phyloP scores from a whole-genome alignment of 2,888 invertebrate genomes.

The Diplolepis rosae region DNA sequence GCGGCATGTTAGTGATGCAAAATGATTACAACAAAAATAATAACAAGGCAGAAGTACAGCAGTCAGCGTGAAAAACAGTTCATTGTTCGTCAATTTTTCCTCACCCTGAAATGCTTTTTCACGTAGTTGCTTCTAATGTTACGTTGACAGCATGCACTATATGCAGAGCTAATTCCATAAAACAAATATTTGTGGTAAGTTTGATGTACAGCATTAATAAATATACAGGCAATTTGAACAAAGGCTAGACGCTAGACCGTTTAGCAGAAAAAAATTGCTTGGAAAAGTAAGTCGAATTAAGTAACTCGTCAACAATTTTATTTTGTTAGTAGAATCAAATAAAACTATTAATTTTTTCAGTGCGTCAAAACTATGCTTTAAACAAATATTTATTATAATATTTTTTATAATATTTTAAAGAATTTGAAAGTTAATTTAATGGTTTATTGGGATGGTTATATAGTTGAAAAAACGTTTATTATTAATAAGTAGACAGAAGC shows the following conservation, averaged over 20 bases:
- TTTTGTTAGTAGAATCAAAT: background rate
- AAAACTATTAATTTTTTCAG: background rate
- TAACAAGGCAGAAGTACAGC: slow-evolving; percentile 42
- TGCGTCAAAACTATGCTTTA: background rate
- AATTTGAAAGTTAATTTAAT: background rate
- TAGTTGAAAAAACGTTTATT: background rate
- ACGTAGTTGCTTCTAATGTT: slow-evolving; percentile 48
- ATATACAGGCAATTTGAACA: background rate
- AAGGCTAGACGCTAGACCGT: background rate
- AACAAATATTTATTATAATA: background rate
- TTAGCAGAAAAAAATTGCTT: background rate
- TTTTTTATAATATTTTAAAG: background rate
- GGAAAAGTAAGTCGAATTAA: background rate
- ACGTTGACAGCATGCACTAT: slow-evolving; percentile 56
- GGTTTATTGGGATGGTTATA: background rate
- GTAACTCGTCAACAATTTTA: background rate
- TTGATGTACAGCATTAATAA: background rate
- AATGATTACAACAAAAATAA: slow-evolving; percentile 55
- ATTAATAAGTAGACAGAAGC: too few relatives aligned
- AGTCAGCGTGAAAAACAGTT: slow-evolving; percentile 32
- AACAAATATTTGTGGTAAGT: slow-evolving; percentile 17
- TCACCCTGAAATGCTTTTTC: slow-evolving; percentile 39
- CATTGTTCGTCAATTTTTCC: slow-evolving; percentile 42
- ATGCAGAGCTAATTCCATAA: slow-evolving; percentile 53
- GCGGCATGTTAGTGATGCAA: slow-evolving; percentile 66